These are phyloP conservation scores for Nothoprocta pentlandii DNA, from an alignment of 2,113 vertebrate genomes.

Conservation along the genomic window DNA sequence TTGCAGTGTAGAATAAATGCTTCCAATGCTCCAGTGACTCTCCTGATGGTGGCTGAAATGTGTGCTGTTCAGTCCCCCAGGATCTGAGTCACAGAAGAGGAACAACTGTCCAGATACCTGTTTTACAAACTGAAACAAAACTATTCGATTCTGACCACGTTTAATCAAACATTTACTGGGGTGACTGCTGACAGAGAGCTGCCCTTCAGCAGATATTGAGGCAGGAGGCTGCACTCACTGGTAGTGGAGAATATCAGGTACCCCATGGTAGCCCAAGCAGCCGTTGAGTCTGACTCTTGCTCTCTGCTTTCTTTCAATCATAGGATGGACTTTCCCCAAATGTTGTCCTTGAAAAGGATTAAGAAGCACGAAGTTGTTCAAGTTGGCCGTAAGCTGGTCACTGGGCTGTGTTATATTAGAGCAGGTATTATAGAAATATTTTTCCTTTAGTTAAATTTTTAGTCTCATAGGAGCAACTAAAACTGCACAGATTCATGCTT, in stretches of 20 bases:
- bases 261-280: neutral
- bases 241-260: neutral
- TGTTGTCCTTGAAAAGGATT: conserved; percentile 15
- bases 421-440: neutral
- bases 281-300: neutral
- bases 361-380: neutral
- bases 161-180: neutral
- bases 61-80: neutral
- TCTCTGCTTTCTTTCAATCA: neutral
- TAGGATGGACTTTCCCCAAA: neutral
- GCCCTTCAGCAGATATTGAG: neutral
- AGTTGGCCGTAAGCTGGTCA: neutral
- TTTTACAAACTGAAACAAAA: neutral
- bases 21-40: neutral
- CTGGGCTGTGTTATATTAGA: neutral
- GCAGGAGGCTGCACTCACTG: neutral
- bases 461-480: neutral
- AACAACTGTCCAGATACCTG: neutral
- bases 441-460: neutral
- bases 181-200: neutral
- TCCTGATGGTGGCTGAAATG: neutral
- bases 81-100: neutral
- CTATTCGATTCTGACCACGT: neutral
- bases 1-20: accelerated
- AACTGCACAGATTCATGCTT: neutral